Conservation (phyloP, 2,797 vertebrate species). For the Phylloscopus collybita region DNA sequence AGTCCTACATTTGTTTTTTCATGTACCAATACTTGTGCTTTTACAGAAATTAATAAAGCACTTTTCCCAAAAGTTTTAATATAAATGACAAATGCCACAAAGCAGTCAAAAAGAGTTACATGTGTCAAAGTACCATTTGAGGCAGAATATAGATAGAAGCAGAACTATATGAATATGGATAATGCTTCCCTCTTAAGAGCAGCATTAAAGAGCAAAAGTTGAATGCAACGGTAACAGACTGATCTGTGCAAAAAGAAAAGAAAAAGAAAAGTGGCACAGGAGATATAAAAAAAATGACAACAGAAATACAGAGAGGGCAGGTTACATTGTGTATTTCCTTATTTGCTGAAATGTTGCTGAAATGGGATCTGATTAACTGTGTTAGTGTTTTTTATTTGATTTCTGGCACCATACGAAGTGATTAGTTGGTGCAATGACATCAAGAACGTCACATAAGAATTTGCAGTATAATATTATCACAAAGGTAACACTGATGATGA, state of each 20-base stretch:
- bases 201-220: not conserved
- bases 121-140: not conserved
- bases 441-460: not conserved
- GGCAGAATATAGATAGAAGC: not conserved
- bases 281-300: not conserved
- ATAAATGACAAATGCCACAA: not conserved
- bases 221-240: not conserved
- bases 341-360: not conserved
- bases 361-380: not conserved
- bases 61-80: not conserved
- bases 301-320: not conserved
- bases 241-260: not conserved
- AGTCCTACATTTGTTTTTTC: not conserved
- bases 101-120: not conserved
- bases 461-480: not conserved
- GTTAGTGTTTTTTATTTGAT: not conserved
- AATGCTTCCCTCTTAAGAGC: not conserved
- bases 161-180: not conserved
- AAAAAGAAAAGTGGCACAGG: not conserved
- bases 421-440: not conserved
- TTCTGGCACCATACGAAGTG: not conserved
- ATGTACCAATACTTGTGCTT: not conserved
- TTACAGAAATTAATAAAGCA: not conserved
- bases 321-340: not conserved
- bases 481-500: not conserved